These are phyloP conservation scores for Sphaerodactylus townsendi DNA, from an alignment of 2,113 vertebrate genomes.

Conservation along the genomic window DNA sequence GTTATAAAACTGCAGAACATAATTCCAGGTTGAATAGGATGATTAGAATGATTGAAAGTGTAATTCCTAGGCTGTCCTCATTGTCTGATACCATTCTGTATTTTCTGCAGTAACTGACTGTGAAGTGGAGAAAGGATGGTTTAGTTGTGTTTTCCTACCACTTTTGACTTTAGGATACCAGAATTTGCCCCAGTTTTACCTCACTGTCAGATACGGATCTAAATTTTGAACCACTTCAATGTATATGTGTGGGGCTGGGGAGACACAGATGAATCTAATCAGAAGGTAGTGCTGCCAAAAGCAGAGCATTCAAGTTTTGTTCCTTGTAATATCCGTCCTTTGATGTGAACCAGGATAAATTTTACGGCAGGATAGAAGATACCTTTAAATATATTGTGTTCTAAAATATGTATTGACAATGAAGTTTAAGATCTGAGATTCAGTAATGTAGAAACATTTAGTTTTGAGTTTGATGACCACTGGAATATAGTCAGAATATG, in stretches of 20 bases:
- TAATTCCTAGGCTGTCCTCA: no score
- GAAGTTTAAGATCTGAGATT: not conserved
- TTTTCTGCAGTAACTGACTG: not conserved
- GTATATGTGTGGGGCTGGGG: no score
- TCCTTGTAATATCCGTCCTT: not conserved
- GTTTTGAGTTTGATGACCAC: not conserved
- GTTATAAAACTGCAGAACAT: not conserved
- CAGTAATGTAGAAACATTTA: not conserved
- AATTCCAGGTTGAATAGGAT: not conserved
- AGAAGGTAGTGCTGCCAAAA: no score
- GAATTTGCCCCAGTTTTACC: not conserved
- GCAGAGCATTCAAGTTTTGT: not conserved
- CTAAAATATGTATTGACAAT: not conserved
- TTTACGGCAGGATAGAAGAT: not conserved
- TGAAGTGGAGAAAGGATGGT: not conserved
- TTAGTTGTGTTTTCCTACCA: not conserved
- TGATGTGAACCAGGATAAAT: not conserved
- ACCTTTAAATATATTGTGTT: not conserved
- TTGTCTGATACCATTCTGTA: not conserved
- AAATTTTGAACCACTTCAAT: not conserved
- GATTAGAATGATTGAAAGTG: no score
- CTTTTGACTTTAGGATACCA: not conserved
- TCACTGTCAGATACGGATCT: not conserved
- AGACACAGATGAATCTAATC: no score
- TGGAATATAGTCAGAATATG: not conserved